These are phyloP conservation scores for Xanthia icteritia DNA, from an alignment of 2,888 invertebrate genomes.

Conservation along the genomic window DNA sequence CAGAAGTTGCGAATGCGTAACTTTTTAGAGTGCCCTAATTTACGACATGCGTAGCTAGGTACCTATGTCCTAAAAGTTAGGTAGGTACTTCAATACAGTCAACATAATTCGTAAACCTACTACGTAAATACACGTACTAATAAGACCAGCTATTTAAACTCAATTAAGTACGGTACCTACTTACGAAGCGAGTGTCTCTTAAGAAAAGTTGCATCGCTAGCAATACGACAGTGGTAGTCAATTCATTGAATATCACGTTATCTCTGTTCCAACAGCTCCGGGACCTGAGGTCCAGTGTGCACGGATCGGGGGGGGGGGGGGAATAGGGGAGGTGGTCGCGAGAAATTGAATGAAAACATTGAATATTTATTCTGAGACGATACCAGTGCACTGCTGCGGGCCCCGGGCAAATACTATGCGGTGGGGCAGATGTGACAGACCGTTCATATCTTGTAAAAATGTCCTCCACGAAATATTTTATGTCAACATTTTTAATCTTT, in stretches of 20 bases:
- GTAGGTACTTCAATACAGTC: slow-evolving; percentile 17
- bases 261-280: slow-evolving; percentile 73
- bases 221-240: slow-evolving; percentile 53
- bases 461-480: not conserved
- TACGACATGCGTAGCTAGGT: slow-evolving; percentile 5
- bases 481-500: too few relatives aligned
- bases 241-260: slow-evolving; percentile 66
- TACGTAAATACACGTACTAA: not conserved
- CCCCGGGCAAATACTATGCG: slow-evolving; percentile 61
- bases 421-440: slow-evolving; percentile 38
- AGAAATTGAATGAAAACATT: slow-evolving; percentile 89
- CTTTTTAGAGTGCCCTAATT: slow-evolving; percentile 11
- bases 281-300: slow-evolving; percentile 59
- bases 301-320: slow-evolving; percentile 19
- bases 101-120: not conserved
- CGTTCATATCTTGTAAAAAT: not conserved
- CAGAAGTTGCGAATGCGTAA: slow-evolving; percentile 12
- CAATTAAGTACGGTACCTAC: slow-evolving; percentile 3
- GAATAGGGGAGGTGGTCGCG: slow-evolving; percentile 65
- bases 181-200: not conserved
- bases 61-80: slow-evolving; percentile 18
- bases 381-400: slow-evolving; percentile 74
- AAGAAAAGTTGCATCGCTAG: slow-evolving; percentile 38
- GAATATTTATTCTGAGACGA: slow-evolving; percentile 87
- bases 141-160: slow-evolving; percentile 26